A percentile compares a stretch with the other conserved stretches of the same genome.
phyloP scores from a whole-genome alignment of 2,888 invertebrate genomes.

The Carterocephalus palaemon region DNA sequence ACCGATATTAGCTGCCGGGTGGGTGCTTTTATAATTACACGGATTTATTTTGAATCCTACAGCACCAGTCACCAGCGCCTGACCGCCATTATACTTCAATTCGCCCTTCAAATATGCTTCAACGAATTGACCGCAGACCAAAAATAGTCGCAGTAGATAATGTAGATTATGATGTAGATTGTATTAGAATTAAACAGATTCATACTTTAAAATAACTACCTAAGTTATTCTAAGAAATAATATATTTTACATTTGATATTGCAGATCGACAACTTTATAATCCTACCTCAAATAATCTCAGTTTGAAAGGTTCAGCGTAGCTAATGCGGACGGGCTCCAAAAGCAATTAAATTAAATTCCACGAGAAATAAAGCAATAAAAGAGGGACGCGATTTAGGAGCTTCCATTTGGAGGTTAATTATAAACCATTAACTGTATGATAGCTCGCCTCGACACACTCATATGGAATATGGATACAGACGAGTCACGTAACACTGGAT shows the following conservation, averaged over 20 bases:
- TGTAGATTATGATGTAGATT: no score
- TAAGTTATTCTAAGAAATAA: no score
- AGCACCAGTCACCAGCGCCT: no score
- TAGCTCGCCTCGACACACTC: constrained; percentile 16
- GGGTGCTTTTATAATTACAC: background rate
- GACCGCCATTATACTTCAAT: no score
- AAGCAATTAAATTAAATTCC: constrained; percentile 45
- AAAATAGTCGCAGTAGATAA: no score
- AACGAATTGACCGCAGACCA: no score
- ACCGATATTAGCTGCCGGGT: constrained; percentile 8
- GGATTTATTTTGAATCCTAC: no score
- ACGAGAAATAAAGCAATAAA: constrained; percentile 54
- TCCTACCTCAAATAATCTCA: constrained; percentile 3
- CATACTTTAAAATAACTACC: no score
- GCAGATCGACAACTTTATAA: background rate
- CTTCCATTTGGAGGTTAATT: constrained; percentile 47
- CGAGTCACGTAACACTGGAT: no score
- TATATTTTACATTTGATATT: background rate
- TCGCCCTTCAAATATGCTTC: no score
- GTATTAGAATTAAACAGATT: background rate
- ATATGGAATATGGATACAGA: no score
- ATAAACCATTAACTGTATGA: constrained; percentile 37
- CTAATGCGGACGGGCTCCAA: constrained; percentile 37
- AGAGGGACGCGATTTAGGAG: constrained; percentile 44
- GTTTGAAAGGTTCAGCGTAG: constrained; percentile 10